phyloP scores from a whole-genome alignment of 2,888 invertebrate genomes.

The Sipunculus nudus region DNA sequence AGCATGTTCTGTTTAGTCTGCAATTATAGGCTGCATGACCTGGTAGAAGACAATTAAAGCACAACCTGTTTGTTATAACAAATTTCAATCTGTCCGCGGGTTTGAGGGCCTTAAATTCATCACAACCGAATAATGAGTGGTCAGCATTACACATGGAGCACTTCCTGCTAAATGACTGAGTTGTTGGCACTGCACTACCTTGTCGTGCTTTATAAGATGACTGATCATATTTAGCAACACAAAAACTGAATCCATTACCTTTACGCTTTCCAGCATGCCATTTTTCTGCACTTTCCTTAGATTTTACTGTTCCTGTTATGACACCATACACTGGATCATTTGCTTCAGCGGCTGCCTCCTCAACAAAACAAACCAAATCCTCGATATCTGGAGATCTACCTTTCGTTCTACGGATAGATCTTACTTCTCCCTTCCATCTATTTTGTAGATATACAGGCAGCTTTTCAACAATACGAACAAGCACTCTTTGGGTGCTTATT shows the following conservation, averaged over 20 bases:
- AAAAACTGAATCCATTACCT: too few species aligned
- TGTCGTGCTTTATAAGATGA: too few species aligned
- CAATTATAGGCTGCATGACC: neutral
- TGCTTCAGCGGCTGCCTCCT: neutral
- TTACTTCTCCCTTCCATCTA: neutral
- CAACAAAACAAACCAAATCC: neutral
- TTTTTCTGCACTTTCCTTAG: neutral
- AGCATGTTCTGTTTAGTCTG: too few species aligned
- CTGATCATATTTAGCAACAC: too few species aligned
- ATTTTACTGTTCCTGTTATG: too few species aligned
- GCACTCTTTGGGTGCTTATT: neutral
- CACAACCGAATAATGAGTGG: neutral
- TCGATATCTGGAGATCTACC: neutral
- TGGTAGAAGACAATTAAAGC: neutral
- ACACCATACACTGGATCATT: constrained; percentile 5
- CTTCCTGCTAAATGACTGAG: neutral
- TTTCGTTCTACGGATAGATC: neutral
- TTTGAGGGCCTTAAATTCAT: neutral
- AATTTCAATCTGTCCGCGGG: neutral
- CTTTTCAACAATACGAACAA: neutral
- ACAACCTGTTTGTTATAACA: neutral
- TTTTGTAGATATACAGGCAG: neutral
- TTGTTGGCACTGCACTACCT: too few species aligned
- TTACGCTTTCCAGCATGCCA: too few species aligned
- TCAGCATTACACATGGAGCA: neutral